These are phyloP conservation scores for Caenorhabditis macrosperma DNA, from an alignment of 2,888 invertebrate genomes.

Conservation along the genomic window DNA sequence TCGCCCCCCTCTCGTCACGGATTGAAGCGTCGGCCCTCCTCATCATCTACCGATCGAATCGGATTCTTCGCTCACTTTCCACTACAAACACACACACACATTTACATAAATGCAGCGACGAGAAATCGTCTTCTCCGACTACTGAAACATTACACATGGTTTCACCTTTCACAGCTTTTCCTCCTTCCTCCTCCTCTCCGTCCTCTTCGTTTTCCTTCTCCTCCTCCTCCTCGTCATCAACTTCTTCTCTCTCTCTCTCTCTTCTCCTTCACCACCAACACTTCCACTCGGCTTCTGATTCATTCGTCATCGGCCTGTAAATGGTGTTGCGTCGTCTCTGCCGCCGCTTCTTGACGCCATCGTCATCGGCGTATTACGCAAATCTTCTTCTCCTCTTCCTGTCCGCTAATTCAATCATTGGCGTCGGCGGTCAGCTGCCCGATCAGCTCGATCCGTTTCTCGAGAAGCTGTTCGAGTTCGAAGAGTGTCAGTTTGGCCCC, in stretches of 20 bases:
- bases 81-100: conserved; percentile 26
- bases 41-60: conserved; percentile 23
- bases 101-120: conserved; percentile 49
- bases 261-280: neutral
- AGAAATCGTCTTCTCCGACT: conserved; percentile 22
- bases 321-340: conserved; percentile 31
- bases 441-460: conserved; percentile 77
- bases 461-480: conserved; percentile 76
- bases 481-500: conserved; percentile 72
- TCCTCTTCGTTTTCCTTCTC: conserved; percentile 27
- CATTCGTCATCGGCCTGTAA: conserved; percentile 45
- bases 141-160: conserved; percentile 58
- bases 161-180: conserved; percentile 50
- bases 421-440: conserved; percentile 68
- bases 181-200: conserved; percentile 24
- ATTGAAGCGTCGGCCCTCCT: conserved; percentile 25
- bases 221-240: conserved; percentile 13
- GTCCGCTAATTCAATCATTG: conserved; percentile 46
- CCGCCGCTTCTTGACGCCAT: conserved; percentile 40
- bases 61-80: conserved; percentile 28
- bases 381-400: conserved; percentile 39
- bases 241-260: conserved; percentile 18
- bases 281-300: conserved; percentile 47
- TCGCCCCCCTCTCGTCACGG: conserved; percentile 26
- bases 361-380: conserved; percentile 35